Evolutionary conservation across 2,113 vertebrate species (phyloP).

Genomic region (Toxotes jaculatrix): DNA sequence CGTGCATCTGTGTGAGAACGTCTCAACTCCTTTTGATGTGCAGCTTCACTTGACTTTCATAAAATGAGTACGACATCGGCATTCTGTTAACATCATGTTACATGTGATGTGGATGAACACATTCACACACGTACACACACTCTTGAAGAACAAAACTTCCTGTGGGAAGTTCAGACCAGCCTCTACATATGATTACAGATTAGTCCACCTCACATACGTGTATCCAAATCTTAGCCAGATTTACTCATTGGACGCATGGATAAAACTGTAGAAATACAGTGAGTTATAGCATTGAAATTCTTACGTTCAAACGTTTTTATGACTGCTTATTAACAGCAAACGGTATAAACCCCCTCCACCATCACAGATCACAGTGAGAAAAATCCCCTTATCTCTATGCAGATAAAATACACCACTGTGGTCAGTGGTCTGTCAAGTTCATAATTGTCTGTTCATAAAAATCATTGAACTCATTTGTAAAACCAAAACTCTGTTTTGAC

Average conservation of each 20-base stretch:
- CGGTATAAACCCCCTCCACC: no score
- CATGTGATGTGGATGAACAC: not conserved
- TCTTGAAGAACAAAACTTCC: not conserved
- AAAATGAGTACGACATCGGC: not conserved
- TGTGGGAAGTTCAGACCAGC: slow-evolving; percentile 12
- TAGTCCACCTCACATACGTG: slow-evolving; percentile 3
- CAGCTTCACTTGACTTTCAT: not conserved
- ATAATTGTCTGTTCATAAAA: not conserved
- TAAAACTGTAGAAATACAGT: no score
- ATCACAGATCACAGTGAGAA: no score
- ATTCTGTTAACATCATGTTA: not conserved
- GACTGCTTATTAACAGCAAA: no score
- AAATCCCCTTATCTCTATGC: no score
- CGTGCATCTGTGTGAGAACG: not conserved
- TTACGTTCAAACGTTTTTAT: no score
- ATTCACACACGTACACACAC: not conserved
- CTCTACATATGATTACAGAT: slow-evolving; percentile 31
- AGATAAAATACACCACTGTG: not conserved
- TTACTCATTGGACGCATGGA: not conserved
- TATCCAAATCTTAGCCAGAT: slow-evolving; percentile 12
- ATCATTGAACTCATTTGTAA: not conserved
- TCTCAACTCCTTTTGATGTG: not conserved
- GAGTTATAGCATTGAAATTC: no score
- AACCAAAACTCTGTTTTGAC: not conserved
- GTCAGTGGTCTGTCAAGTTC: not conserved